Evolutionary conservation across 2,797 vertebrate species (phyloP), one percentile per base, ranked within the genome.

Genomic region (Gephyroberyx darwinii): DNA sequence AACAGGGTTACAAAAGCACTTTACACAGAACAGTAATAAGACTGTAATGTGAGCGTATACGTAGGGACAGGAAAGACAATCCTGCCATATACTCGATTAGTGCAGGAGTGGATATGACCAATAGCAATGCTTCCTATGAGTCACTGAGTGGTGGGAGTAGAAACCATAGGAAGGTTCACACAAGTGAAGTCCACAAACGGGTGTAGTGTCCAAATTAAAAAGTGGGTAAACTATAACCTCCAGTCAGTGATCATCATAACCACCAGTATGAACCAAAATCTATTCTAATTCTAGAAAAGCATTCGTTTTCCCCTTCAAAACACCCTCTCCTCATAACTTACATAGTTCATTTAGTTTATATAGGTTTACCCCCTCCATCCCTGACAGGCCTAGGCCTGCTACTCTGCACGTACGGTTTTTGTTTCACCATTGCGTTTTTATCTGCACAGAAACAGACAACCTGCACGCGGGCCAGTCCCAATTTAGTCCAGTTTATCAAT

Each of bases 101-200:
- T 35, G 33, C 6, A 35, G 33, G 33, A 35, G 33, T 35, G 12
- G 35, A 37, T 13, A 1, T 52, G 67, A 61, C 62, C 59, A 47
- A 16, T 54, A 13, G 1, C 39, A n/a, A 26, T 22, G 59, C 14
- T 33, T 4, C 16, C 8, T 19, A n/a, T 17, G 43, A 43, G 52
- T 39, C 65, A 31, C 69, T 19, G 16, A 45, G 33, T 20, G 30
- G 30, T 26, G 83, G 75, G 72, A 65, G 53, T 9, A 50, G 67
- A 83, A 85, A 62, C 30, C 5, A 26, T 65, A 48, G 56, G 71
- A 79, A 77, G 41, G 59, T 41, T 59, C 4, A 52, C 16, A 43
- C 19, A 19, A 3, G 53, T 12, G 22, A 55, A 33, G 30, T 16
- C 9, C 9, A 43, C 41, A 45, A 5, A 3, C 26, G 43, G 14